Evolutionary conservation across 2,888 invertebrate genomes (phyloP), one percentile per base, ranked within the genome.

Genomic region (Drosophila setosimentum): DNA sequence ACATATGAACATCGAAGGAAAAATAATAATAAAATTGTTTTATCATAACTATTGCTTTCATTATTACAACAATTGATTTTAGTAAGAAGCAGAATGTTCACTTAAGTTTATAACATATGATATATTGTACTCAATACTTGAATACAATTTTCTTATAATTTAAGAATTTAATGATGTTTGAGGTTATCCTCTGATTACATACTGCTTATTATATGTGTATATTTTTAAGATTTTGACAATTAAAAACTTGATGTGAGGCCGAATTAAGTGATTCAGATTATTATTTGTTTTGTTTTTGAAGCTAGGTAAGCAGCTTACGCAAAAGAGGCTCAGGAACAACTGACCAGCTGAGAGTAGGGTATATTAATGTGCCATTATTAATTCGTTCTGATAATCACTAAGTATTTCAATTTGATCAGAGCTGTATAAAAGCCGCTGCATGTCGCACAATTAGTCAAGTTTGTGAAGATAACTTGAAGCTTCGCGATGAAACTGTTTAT

Each of bases 401-500:
- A 55, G 40, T 42, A n/a, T 10, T 54, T 42, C 2, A 18, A 32
- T n/a, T 48, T 42, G 27, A 27, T 32, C 57, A n/a, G 54, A 79
- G 50, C 48, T 70, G 68, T 84, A 83, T 83, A 83, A 87, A 83
- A 82, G 76, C 50, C 55, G 60, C 29, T 24, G 55, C n/a, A 8
- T 35, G 49, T 21, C 58, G 29, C n/a, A 27, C 33, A 37, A 6
- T 54, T 32, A 24, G 57, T 32, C 68, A 87, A 83, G 84, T 83
- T 61, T 76, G 64, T 65, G 30, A 72, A 87, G 42, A 16, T 50
- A 70, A 45, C 64, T 80, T 66, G 51, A 76, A 67, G 80, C 60
- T 49, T 57, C 62, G 81, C 49, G 30, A 87, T 85, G 83, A 83
- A 83, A 68, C 49, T 83, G 35, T 78, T 83, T 32, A 62, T 83